Conservation (phyloP, 2,797 vertebrate genomes). For the Amblyraja radiata region DNA sequence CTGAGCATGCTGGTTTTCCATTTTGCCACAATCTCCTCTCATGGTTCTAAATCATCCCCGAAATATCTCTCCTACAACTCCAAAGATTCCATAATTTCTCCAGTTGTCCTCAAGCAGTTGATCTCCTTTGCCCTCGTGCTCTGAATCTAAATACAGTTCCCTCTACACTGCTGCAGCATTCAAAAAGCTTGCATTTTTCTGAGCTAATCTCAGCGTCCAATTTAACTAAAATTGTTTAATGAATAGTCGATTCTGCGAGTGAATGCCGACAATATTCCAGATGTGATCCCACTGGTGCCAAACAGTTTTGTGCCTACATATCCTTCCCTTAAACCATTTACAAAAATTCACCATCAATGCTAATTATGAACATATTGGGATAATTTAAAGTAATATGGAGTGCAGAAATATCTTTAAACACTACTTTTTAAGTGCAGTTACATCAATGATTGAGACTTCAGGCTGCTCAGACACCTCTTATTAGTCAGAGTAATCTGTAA, state of each 20-base stretch:
- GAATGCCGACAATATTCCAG: too few species aligned
- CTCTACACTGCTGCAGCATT: neutral
- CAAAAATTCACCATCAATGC: neutral
- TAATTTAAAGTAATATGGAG: neutral
- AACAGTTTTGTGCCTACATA: too few species aligned
- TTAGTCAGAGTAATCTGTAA: conserved; percentile 46
- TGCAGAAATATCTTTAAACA: neutral
- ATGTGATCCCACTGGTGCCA: too few species aligned
- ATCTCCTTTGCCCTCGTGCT: neutral
- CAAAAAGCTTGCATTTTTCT: neutral
- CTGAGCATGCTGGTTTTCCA: neutral
- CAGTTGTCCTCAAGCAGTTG: neutral
- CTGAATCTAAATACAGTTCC: neutral
- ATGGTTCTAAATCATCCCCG: neutral
- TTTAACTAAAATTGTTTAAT: neutral
- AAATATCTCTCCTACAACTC: neutral
- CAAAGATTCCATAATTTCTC: neutral
- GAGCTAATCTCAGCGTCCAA: neutral
- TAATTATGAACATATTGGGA: neutral
- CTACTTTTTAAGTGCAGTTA: neutral
- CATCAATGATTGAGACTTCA: neutral
- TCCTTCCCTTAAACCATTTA: too few species aligned
- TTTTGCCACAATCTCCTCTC: neutral
- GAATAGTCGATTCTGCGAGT: neutral
- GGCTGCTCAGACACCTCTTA: conserved; percentile 39